Evolutionary conservation across 2,888 invertebrate species (phyloP), one percentile per base, ranked within the genome.

Genomic region (Ditula angustiorana): DNA sequence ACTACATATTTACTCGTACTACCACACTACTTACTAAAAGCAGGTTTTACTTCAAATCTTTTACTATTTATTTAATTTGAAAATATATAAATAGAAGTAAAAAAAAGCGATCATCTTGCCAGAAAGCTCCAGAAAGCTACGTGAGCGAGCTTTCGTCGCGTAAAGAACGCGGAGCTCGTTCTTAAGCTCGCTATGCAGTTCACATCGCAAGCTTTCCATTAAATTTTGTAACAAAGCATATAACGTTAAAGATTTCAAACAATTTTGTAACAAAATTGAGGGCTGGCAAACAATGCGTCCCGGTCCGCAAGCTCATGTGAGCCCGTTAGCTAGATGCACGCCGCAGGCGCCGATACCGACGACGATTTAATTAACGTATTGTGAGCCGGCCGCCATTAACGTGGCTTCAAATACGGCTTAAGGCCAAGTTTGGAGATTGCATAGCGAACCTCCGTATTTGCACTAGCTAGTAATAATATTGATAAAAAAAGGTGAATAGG

Each of bases 311-410:
- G 47, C 64, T 28, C 53, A 58, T 58, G 58, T 62, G 71, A 69
- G 78, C 81, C 87, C 88, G 89, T 90, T 90, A 88, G 83, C 74
- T 81, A 85, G 90, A 88, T 88, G 90, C 91, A 90, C 90, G 87
- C 81, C 81, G 77, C 79, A 76, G 73, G 74, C 71, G 57, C 73
- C 79, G 83, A 82, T 86, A 81, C 80, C 76, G 76, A 75, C 79
- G 84, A 90, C 91, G 91, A 89, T 92, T 91, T 92, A 92, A 92
- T 92, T 91, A 92, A 90, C 86, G 87, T 88, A 91, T 92, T 91
- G 90, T 91, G 83, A 80, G 84, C 81, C 71, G 69, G 73, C 77
- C 76, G 83, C 86, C 85, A 88, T 90, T 90, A 87, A 89, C 85
- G 81, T 80, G 69, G 74, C 73, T 71, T 71, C 66, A 64, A 69